Conservation (phyloP, 2,888 invertebrate species). For the Rutpela maculata region DNA sequence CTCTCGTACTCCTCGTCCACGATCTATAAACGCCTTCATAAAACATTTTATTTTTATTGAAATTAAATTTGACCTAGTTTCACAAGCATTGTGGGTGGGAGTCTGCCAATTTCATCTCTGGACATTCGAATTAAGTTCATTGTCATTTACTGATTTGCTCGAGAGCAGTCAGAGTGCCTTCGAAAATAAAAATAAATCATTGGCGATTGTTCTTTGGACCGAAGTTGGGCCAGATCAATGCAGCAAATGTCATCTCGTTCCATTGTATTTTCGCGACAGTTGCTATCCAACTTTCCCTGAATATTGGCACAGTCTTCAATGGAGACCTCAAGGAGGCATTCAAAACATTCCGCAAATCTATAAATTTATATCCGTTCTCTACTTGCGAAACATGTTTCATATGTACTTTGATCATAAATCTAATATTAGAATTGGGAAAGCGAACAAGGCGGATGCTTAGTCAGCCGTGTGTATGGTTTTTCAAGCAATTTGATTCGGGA, state of each 20-base stretch:
- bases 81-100: not conserved
- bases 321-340: constrained; percentile 25
- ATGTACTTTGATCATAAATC: constrained; percentile 24
- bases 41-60: constrained; percentile 9
- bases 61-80: not conserved
- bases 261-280: constrained; percentile 42
- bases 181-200: constrained; percentile 16
- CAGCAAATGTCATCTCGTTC: not conserved
- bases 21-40: not conserved
- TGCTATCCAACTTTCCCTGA: constrained; percentile 37
- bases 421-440: constrained; percentile 12
- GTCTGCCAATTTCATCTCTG: not conserved
- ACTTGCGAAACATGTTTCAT: constrained; percentile 10
- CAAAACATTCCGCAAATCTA: constrained; percentile 25
- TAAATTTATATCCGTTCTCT: constrained; percentile 8
- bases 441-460: not conserved
- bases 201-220: constrained; percentile 9
- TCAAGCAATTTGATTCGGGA: not conserved
- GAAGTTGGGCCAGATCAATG: constrained; percentile 36
- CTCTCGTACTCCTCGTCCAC: too few relatives aligned
- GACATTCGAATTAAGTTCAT: not conserved
- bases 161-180: not conserved
- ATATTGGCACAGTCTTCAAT: constrained; percentile 39
- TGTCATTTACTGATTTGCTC: constrained; percentile 1
- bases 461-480: not conserved